phyloP scores from a whole-genome alignment of 1,140 invertebrate species.

The Zaprionus capensis region DNA sequence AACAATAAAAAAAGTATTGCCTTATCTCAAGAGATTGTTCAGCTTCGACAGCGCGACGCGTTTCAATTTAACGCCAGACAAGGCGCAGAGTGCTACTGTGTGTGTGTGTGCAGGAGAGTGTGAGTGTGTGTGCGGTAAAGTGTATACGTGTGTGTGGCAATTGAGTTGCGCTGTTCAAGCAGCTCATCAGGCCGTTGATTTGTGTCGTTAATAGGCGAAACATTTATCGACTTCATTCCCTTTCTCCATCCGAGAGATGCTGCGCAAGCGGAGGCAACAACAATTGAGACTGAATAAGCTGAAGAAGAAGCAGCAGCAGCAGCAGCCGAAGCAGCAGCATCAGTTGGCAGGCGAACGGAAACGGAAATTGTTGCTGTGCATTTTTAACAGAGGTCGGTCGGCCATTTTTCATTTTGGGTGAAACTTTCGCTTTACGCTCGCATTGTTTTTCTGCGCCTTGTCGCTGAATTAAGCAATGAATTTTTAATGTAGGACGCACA shows the following conservation, averaged over 20 bases:
- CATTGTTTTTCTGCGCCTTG: conserved; percentile 7
- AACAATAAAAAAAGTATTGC: conserved; percentile 27
- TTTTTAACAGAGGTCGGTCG: conserved; percentile 76
- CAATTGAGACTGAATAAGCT: conserved; percentile 55
- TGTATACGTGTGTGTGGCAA: conserved; percentile 34
- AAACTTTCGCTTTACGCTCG: conserved; percentile 20
- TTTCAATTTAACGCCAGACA: conserved; percentile 77
- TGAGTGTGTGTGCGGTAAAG: conserved; percentile 6
- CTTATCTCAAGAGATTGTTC: conserved; percentile 45
- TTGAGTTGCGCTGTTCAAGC: conserved; percentile 35
- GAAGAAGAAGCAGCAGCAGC: conserved; percentile 31
- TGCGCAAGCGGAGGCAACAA: conserved; percentile 47
- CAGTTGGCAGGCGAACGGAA: conserved; percentile 59
- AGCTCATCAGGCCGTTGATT: conserved; percentile 44
- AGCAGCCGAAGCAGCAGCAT: conserved; percentile 52
- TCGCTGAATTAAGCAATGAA: conserved; percentile 63
- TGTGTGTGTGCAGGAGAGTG: conserved; percentile 1
- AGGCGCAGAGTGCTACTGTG: not conserved
- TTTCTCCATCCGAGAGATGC: not conserved
- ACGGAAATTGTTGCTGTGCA: conserved; percentile 80
- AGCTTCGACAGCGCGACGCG: conserved; percentile 27
- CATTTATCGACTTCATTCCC: conserved; percentile 39
- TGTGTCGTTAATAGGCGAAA: conserved; percentile 61
- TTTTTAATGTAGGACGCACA: conserved; percentile 57
- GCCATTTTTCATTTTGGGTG: conserved; percentile 38